phyloP scores from a whole-genome alignment of 2,888 invertebrate species.

The Lysandra coridon region DNA sequence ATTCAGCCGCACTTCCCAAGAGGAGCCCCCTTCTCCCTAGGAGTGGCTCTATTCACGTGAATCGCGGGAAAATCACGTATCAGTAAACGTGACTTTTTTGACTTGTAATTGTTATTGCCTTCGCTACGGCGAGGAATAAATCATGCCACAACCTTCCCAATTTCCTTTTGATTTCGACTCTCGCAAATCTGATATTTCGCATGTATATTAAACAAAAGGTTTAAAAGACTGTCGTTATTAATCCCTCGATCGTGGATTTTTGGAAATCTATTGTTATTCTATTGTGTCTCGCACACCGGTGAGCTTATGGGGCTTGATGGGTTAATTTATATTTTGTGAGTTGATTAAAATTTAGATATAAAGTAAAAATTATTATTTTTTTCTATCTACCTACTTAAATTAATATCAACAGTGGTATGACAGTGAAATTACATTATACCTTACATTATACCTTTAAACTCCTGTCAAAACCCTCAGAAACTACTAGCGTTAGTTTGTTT shows the following conservation, averaged over 20 bases:
- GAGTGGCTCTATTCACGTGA: conserved; percentile 4
- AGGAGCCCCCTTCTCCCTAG: not conserved
- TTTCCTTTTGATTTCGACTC: not conserved
- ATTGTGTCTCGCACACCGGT: too few relatives aligned
- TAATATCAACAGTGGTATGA: too few relatives aligned
- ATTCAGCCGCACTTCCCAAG: conserved; percentile 23
- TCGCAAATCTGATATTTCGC: not conserved
- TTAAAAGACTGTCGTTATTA: not conserved
- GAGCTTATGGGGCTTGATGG: too few relatives aligned
- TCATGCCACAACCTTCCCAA: not conserved
- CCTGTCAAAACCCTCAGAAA: too few relatives aligned
- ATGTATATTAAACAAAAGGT: not conserved
- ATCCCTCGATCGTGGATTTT: too few relatives aligned
- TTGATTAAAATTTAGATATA: too few relatives aligned
- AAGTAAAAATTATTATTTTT: too few relatives aligned
- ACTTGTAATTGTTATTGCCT: conserved; percentile 2
- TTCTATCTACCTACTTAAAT: too few relatives aligned
- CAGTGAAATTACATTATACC: too few relatives aligned
- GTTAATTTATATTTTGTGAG: too few relatives aligned
- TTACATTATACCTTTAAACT: too few relatives aligned
- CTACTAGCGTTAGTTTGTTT: not conserved
- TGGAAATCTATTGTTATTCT: too few relatives aligned
- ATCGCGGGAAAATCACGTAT: conserved; percentile 5
- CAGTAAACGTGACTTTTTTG: conserved; percentile 2
- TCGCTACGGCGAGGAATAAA: not conserved